Evolutionary conservation across 1,140 invertebrate genomes (phyloP).

Genomic region (Olivierus martensii): DNA sequence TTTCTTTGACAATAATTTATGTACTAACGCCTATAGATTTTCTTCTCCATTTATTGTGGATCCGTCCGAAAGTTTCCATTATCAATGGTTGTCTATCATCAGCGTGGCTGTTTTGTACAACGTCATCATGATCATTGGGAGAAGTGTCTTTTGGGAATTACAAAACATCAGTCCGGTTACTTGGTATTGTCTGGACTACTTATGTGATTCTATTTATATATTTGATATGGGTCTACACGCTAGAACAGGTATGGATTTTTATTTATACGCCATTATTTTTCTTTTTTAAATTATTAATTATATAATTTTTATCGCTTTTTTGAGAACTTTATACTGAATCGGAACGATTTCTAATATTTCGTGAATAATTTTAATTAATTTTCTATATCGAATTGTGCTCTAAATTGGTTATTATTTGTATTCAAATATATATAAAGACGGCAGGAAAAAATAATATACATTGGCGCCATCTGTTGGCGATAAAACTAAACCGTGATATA

Average conservation of each 20-base stretch:
- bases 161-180: slow-evolving; percentile 59
- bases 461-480: too few relatives aligned
- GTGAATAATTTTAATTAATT: too few relatives aligned
- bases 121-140: slow-evolving; percentile 73
- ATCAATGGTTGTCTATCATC: slow-evolving; percentile 72
- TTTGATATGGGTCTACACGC: slow-evolving; percentile 72
- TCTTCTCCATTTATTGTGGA: slow-evolving; percentile 30
- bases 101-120: slow-evolving; percentile 83
- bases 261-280: too few relatives aligned
- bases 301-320: too few relatives aligned
- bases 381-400: too few relatives aligned
- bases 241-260: slow-evolving; percentile 59
- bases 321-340: too few relatives aligned
- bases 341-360: too few relatives aligned
- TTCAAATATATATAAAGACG: too few relatives aligned
- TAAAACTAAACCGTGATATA: too few relatives aligned
- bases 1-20: background rate
- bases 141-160: slow-evolving; percentile 81
- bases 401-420: too few relatives aligned
- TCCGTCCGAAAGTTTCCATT: slow-evolving; percentile 35
- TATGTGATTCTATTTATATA: slow-evolving; percentile 74
- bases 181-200: slow-evolving; percentile 63
- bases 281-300: too few relatives aligned
- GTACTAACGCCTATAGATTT: background rate
- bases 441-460: too few relatives aligned